Evolutionary conservation across 2,797 vertebrate species (phyloP).

Genomic region (Fundulus diaphanus): DNA sequence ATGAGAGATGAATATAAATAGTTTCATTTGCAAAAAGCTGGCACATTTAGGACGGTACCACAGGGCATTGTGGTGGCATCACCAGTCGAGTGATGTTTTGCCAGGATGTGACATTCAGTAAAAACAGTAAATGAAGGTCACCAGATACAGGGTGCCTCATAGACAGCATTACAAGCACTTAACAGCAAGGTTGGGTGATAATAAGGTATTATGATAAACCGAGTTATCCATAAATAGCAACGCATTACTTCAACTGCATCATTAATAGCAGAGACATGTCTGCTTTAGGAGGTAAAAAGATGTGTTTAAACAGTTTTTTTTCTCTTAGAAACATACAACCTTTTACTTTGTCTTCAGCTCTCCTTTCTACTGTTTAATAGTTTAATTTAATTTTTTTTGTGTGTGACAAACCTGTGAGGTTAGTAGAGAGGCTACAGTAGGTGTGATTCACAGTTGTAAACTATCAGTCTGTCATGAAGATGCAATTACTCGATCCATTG

Average conservation of each 20-base stretch:
- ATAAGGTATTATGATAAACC: neutral
- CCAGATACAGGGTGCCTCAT: neutral
- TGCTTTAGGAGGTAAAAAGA: neutral
- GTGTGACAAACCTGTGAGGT: too few relatives aligned
- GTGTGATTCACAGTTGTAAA: too few relatives aligned
- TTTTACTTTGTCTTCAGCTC: too few relatives aligned
- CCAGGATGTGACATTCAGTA: neutral
- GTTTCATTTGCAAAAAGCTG: neutral
- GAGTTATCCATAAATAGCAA: neutral
- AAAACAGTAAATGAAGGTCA: constrained; percentile 3
- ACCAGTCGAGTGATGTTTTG: neutral
- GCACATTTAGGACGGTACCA: neutral
- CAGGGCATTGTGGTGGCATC: neutral
- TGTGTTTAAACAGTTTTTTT: neutral
- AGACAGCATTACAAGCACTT: too few relatives aligned
- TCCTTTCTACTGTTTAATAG: too few relatives aligned
- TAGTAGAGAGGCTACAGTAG: too few relatives aligned
- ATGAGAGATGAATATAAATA: neutral
- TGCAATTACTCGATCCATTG: too few relatives aligned
- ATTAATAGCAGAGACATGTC: too few relatives aligned
- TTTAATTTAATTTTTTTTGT: too few relatives aligned
- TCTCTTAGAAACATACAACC: neutral
- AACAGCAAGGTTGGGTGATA: neutral
- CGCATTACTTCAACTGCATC: neutral
- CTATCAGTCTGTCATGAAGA: too few relatives aligned